Base-by-base conservation (phyloP, 1,140 invertebrate genomes). In the Apis laboriosa region DNA sequence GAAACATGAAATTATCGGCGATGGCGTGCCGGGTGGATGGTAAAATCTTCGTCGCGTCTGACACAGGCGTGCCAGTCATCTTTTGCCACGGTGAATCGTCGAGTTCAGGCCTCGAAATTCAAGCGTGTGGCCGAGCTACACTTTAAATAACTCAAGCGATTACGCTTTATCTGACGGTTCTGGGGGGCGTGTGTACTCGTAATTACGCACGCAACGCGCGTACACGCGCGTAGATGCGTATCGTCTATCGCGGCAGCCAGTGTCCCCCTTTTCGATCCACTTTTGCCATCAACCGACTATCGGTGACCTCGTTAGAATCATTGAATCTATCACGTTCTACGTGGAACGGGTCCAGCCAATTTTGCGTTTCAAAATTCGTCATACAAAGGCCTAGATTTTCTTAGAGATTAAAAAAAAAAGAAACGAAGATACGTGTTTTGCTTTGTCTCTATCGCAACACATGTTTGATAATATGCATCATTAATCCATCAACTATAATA, bases 101-200 rank as follows among this genome's bases (percentile, higher is more conserved):
- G 68, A 81, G 5, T 43, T 34, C 34, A 64, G 34, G 34, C 58
- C 75, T 78, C 75, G 58, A 71, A 78, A 56, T 78, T 83, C 80
- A 58, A 83, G 67, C n/a, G 66, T 64, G 8, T 43, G 21, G 19
- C n/a, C 43, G 34, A 24, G 74, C 80, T 7, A 43, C 34, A 43
- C 34, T 72, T 56, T 51, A 63, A 83, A 83, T 78, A 78, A 77
- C 80, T 53, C 34, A 8, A 56, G 34, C 28, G 80, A 83, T 83
- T 53, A 58, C 43, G 21, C 28, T 61, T 72, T 83, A 83, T 83
- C 80, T 56, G 67, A 34, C 75, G 73, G 49, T 63, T 61, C 51
- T 63, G 64, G 75, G 80, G 79, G 80, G 80, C 75, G 80, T 72
- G 76, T 19, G 11, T 13, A 34, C 80, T 24, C 43, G 67, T 61